Evolutionary conservation across 2,888 invertebrate species (phyloP).

Genomic region (Digitonthophagus gazella): DNA sequence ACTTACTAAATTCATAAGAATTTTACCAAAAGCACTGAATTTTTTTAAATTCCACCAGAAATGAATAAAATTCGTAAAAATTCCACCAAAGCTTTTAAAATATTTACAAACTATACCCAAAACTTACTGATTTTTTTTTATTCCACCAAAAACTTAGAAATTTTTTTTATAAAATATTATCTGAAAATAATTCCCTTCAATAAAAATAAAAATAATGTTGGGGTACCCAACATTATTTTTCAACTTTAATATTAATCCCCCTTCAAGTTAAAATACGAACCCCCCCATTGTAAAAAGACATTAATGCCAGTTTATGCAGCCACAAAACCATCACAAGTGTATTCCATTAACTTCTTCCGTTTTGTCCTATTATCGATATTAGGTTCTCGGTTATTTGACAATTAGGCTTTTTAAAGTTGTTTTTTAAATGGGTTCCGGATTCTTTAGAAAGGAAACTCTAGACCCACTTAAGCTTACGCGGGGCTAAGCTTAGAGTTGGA

Average conservation of each 20-base stretch:
- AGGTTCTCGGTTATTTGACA: not conserved
- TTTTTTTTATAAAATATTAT: no score
- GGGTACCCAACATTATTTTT: conserved; percentile 3
- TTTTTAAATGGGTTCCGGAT: conserved; percentile 7
- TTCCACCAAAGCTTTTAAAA: no score
- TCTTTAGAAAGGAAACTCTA: not conserved
- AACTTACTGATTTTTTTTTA: no score
- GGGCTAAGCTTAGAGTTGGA: not conserved
- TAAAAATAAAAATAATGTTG: no score
- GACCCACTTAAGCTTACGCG: not conserved
- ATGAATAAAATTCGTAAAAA: no score
- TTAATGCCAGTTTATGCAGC: not conserved
- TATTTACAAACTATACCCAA: no score
- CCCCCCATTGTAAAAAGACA: not conserved
- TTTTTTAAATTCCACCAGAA: no score
- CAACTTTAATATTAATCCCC: conserved; percentile 7
- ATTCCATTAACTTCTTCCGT: conserved; percentile 7
- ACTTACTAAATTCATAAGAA: no score
- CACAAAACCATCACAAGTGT: not conserved
- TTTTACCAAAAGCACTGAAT: no score
- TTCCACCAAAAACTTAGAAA: no score
- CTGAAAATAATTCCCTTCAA: no score
- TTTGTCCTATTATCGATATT: conserved; percentile 7
- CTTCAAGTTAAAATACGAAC: not conserved
- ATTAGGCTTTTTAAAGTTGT: conserved; percentile 4